Evolutionary conservation across 1,140 invertebrate genomes (phyloP).

Genomic region (Diachasmimorpha longicaudata): DNA sequence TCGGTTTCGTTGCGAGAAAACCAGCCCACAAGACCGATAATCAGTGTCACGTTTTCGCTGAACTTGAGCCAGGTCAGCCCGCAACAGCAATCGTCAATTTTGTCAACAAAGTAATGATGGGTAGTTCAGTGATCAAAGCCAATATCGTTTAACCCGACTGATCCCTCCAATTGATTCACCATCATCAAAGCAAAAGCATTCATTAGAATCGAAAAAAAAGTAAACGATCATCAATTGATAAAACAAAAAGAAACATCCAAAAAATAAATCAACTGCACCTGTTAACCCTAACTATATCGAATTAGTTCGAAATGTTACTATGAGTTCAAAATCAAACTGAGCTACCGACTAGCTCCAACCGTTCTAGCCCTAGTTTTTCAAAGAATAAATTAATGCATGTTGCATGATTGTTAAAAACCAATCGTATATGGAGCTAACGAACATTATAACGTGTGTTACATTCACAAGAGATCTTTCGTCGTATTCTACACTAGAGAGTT

Average conservation of each 20-base stretch:
- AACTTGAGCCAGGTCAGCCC: conserved; percentile 93
- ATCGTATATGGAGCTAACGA: background rate
- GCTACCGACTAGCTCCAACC: background rate
- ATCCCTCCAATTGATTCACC: background rate
- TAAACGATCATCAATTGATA: background rate
- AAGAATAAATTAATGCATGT: background rate
- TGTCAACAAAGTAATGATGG: conserved; percentile 88
- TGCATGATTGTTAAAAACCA: background rate
- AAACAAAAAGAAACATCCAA: background rate
- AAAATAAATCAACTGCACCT: background rate
- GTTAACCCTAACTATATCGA: background rate
- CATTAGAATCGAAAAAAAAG: background rate
- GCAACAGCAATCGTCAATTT: conserved; percentile 96
- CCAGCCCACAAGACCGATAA: conserved; percentile 83
- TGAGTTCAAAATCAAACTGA: background rate
- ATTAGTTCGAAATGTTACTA: background rate
- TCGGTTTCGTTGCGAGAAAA: conserved; percentile 93
- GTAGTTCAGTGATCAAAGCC: conserved; percentile 62
- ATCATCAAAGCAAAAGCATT: background rate
- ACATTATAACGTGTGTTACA: background rate
- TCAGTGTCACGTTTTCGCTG: conserved; percentile 95
- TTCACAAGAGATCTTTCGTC: background rate
- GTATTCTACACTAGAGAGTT: conserved; percentile 11
- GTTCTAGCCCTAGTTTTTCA: background rate
- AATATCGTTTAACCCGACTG: conserved; percentile 62